Percentiles rank a stretch among this genome's conserved stretches.
Evolutionary conservation across 2,797 vertebrate genomes (phyloP).

Genomic region (Thamnophis elegans): DNA sequence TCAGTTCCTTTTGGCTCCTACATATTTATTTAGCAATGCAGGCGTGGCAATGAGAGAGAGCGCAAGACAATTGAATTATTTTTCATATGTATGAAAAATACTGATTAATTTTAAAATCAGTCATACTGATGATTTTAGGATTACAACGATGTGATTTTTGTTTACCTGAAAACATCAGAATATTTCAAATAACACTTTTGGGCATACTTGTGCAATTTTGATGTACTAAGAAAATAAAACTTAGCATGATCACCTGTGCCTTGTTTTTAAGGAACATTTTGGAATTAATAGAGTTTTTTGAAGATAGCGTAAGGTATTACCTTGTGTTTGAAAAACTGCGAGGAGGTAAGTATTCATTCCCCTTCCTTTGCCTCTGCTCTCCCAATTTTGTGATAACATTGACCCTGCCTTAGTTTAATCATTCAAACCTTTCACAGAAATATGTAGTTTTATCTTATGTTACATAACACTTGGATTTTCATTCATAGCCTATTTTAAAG

Average conservation of each 20-base stretch:
- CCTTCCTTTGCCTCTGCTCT: constrained; percentile 16
- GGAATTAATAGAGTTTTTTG: constrained; percentile 96
- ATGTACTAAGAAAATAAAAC: background rate
- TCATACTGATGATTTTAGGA: background rate
- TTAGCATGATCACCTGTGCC: constrained; percentile 25
- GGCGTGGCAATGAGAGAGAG: background rate
- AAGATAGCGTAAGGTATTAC: constrained; percentile 91
- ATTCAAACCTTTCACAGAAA: background rate
- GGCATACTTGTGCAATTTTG: background rate
- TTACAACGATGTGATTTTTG: background rate
- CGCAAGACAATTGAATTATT: background rate
- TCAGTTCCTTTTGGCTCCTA: background rate
- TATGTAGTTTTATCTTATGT: background rate
- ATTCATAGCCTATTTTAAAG: background rate
- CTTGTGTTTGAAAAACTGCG: constrained; percentile 96
- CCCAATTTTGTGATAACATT: constrained; percentile 26
- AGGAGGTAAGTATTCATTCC: constrained; percentile 80
- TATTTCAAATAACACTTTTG: background rate
- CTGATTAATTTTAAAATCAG: background rate
- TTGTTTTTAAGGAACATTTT: constrained; percentile 86
- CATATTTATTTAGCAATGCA: background rate
- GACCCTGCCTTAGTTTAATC: background rate
- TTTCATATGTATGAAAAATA: background rate
- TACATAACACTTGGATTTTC: background rate
- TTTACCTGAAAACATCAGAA: background rate